phyloP scores from a whole-genome alignment of 2,888 invertebrate species.

The Volucella inanis region DNA sequence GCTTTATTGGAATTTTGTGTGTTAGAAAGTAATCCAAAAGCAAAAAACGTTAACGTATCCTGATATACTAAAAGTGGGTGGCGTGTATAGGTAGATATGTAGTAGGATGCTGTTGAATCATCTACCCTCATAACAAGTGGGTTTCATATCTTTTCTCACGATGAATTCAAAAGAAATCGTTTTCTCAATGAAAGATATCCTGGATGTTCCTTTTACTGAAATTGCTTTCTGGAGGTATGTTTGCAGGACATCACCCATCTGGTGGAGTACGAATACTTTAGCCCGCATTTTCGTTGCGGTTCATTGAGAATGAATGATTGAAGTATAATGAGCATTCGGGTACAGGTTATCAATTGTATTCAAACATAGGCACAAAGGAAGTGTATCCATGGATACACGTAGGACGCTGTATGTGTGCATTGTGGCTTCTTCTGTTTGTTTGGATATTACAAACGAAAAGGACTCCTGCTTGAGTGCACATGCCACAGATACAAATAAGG shows the following conservation, averaged over 20 bases:
- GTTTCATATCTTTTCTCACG: conserved; percentile 26
- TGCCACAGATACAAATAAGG: background rate
- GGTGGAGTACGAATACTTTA: background rate
- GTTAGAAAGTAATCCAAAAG: background rate
- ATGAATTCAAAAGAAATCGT: conserved; percentile 23
- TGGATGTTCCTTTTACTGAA: background rate
- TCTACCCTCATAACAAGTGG: conserved; percentile 39
- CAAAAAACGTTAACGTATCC: conserved; percentile 35
- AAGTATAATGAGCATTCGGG: conserved; percentile 58
- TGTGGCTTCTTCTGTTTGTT: conserved; percentile 20
- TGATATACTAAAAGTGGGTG: background rate
- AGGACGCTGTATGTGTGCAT: background rate
- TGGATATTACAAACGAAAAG: conserved; percentile 47
- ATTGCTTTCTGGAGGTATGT: conserved; percentile 9
- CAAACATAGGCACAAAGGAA: conserved; percentile 43
- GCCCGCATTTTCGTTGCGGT: conserved; percentile 33
- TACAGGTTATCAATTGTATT: conserved; percentile 57
- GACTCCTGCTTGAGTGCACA: conserved; percentile 48
- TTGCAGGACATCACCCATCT: conserved; percentile 3
- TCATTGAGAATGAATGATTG: conserved; percentile 56
- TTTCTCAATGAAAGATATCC: background rate
- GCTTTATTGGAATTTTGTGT: conserved; percentile 29
- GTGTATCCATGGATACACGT: background rate
- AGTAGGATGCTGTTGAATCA: conserved; percentile 10
- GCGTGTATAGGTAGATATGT: background rate